Evolutionary conservation across 92 coral and sea anemone genomes (phyloP).

Genomic region (Hydrozoanthus gracilis): DNA sequence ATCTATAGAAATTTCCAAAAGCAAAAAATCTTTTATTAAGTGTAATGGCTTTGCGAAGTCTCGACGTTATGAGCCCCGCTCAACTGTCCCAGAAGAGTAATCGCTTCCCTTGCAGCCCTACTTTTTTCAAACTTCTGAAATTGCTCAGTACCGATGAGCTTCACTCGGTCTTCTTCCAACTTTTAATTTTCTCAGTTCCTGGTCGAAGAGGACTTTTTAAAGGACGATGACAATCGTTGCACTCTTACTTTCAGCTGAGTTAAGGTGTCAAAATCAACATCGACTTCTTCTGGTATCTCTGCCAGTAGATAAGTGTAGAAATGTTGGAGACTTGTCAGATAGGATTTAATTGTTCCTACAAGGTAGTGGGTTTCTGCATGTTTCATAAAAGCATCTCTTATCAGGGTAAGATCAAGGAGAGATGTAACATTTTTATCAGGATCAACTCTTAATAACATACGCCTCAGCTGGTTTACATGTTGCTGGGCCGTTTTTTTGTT

Average conservation of each 20-base stretch:
- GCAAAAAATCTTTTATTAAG: conserved; percentile 70
- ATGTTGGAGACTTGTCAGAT: conserved; percentile 42
- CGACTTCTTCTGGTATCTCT: conserved; percentile 32
- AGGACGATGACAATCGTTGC: conserved; percentile 39
- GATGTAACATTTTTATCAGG: conserved; percentile 4
- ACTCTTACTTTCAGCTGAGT: conserved; percentile 34
- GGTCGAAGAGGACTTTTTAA: conserved; percentile 45
- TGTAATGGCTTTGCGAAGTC: conserved; percentile 57
- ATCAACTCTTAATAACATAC: conserved; percentile 46
- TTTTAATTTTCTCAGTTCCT: conserved; percentile 64
- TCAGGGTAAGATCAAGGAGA: conserved; percentile 31
- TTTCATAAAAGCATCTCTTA: conserved; percentile 32
- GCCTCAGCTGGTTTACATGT: conserved; percentile 39
- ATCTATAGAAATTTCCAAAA: conserved; percentile 62
- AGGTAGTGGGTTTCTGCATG: conserved; percentile 34
- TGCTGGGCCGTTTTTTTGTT: conserved; percentile 58
- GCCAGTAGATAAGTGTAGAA: conserved; percentile 33
- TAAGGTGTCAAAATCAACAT: conserved; percentile 4
- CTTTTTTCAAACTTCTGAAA: conserved; percentile 58
- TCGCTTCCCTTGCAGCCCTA: conserved; percentile 52
- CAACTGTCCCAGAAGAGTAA: conserved; percentile 51
- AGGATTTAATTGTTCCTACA: conserved; percentile 43
- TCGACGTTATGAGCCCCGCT: conserved; percentile 42
- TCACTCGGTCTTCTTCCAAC: conserved; percentile 55
- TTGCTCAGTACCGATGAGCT: conserved; percentile 46